Evolutionary conservation across 2,113 vertebrate species (phyloP).

Genomic region (Paratilapia polleni): DNA sequence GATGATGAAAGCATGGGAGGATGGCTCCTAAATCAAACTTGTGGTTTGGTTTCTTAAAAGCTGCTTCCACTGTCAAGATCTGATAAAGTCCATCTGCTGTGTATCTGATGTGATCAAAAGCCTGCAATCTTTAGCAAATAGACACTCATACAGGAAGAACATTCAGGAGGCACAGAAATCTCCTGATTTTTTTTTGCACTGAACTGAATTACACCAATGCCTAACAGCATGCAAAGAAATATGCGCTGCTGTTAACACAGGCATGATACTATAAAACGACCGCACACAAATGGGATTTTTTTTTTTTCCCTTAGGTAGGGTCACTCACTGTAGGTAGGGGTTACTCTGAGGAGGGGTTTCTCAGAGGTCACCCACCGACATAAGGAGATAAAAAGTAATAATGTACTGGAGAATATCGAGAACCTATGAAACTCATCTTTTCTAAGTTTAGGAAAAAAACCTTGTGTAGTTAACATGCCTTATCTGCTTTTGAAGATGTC

Average conservation of each 20-base stretch:
- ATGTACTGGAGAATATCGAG: background rate
- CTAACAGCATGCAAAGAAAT: background rate
- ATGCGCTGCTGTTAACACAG: background rate
- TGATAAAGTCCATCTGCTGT: rapidly evolving
- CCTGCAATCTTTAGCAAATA: too few relatives aligned
- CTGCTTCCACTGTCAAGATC: background rate
- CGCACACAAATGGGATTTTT: background rate
- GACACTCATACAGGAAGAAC: background rate
- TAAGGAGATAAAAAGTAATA: background rate
- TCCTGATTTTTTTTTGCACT: background rate
- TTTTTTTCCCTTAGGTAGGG: background rate
- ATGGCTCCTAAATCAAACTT: background rate
- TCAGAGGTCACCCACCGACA: too few relatives aligned
- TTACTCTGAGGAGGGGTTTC: too few relatives aligned
- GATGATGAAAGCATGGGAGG: background rate
- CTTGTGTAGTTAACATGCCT: background rate
- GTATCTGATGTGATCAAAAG: background rate
- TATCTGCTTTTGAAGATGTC: background rate
- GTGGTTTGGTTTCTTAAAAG: background rate
- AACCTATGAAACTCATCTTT: background rate
- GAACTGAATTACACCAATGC: background rate
- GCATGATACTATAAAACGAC: rapidly evolving
- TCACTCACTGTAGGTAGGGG: too few relatives aligned
- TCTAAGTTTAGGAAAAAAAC: background rate
- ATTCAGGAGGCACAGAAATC: background rate